Conservation (phyloP, 2,888 invertebrate genomes). For the Oscheius myriophilus region DNA sequence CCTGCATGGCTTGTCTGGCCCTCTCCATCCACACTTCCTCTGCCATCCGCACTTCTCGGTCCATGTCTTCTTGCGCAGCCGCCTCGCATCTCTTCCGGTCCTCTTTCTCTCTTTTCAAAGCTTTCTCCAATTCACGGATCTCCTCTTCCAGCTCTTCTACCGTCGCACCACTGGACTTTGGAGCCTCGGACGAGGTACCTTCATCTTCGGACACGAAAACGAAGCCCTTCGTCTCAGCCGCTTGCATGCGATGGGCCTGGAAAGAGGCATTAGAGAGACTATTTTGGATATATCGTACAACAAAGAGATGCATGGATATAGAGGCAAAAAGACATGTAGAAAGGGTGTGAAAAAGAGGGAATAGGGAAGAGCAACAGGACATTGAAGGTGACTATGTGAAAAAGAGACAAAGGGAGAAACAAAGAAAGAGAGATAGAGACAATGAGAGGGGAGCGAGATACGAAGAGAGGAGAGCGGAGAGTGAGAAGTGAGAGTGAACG, state of each 20-base stretch:
- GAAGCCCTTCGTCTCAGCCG: slow-evolving; percentile 11
- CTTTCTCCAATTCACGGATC: slow-evolving; percentile 35
- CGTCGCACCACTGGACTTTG: slow-evolving; percentile 14
- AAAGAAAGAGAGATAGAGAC: too few relatives aligned
- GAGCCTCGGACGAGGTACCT: slow-evolving; percentile 14
- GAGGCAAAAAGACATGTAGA: too few relatives aligned
- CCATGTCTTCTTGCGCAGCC: slow-evolving; percentile 45
- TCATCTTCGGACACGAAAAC: slow-evolving; percentile 25
- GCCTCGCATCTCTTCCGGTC: slow-evolving; percentile 26
- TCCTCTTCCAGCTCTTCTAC: slow-evolving; percentile 30
- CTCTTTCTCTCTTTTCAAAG: slow-evolving; percentile 36
- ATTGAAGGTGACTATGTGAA: too few relatives aligned
- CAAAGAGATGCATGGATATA: too few relatives aligned
- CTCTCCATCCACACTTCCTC: slow-evolving; percentile 55
- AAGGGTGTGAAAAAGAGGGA: too few relatives aligned
- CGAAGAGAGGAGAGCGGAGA: too few relatives aligned
- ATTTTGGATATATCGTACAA: too few relatives aligned
- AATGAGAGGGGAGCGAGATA: too few relatives aligned
- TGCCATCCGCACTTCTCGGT: slow-evolving; percentile 43
- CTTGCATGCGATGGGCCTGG: background rate
- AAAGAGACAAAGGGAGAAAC: too few relatives aligned
- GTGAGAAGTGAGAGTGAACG: too few relatives aligned
- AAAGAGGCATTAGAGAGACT: too few relatives aligned
- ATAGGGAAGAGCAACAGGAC: too few relatives aligned
- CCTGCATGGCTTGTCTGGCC: slow-evolving; percentile 35